Evolutionary conservation across 2,888 invertebrate species (phyloP), one percentile per base, ranked within the genome.

Genomic region (Trichogramma dendrolimi): DNA sequence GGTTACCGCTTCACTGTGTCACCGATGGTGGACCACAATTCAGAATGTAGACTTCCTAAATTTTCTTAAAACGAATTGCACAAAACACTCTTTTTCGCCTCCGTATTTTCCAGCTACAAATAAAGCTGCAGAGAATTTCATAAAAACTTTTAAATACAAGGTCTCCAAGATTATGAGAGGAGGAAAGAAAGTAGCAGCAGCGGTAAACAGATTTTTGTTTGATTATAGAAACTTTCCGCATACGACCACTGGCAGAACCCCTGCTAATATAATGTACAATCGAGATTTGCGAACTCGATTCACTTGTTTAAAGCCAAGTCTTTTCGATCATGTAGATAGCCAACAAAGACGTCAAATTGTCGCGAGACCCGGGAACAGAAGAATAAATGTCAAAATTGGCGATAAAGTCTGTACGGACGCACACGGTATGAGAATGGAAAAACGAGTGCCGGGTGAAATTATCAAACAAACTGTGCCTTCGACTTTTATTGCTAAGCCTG

Each of bases 21-120:
- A 65, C 68, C 1, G 69, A 70, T 49, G 63, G 63, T 4, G 68
- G 67, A 2, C 63, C 65, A n/a, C 67, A 67, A 53, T 67, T 68
- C 43, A 63, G 60, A 48, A 54, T 7, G 49, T 3, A 2, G 61
- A 68, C 44, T 68, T 70, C 51, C 6, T 10, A 6, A 50, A 59
- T 7, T 70, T 67, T 44, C 47, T 67, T 27, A 56, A 58, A 6
- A 7, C n/a, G n/a, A 67, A 68, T 47, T 64, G 67, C 7, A 50
- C 69, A 6, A 50, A 62, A 4, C 71, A 70, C 11, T 62, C 52
- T 27, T 65, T 57, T 49, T 57, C 63, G 5, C 57, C 68, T 14
- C 67, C 68, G 2, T 67, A 68, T 42, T 67, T 63, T 14, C 67
- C 63, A 3, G 61, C 65, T 1, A 63, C 61, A 8, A 67, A 67